Evolutionary conservation across 2,888 invertebrate species (phyloP).

Genomic region (Tetrapedia diversipes): DNA sequence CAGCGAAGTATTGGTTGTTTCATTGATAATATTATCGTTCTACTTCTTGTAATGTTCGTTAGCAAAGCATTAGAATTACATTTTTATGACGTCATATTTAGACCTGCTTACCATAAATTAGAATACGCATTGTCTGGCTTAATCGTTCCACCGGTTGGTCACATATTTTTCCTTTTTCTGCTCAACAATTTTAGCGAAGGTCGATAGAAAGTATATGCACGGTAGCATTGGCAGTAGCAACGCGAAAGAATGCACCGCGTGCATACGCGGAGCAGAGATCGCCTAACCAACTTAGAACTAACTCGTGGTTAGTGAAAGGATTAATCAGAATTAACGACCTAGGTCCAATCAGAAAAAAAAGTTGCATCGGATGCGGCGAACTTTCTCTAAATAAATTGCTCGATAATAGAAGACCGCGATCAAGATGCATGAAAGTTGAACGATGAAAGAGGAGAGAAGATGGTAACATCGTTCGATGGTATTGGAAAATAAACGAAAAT

Average conservation of each 20-base stretch:
- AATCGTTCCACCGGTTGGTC: neutral
- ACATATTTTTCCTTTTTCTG: neutral
- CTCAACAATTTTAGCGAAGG: neutral
- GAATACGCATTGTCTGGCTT: neutral
- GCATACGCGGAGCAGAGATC: slow-evolving; percentile 2
- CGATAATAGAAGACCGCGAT: no score
- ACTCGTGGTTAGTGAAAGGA: slow-evolving; percentile 50
- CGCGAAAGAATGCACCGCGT: neutral
- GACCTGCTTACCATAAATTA: neutral
- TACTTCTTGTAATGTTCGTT: no score
- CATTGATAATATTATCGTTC: no score
- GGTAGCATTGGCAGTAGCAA: neutral
- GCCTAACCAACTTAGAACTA: slow-evolving; percentile 5
- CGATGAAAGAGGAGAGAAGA: no score
- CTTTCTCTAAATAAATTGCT: slow-evolving; percentile 39
- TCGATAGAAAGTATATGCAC: slow-evolving; percentile 24
- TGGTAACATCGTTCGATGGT: no score
- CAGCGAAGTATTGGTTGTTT: no score
- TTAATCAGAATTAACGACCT: slow-evolving; percentile 40
- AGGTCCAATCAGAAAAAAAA: neutral
- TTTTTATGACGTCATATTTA: no score
- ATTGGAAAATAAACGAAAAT: no score
- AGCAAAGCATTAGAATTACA: no score
- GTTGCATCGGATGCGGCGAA: slow-evolving; percentile 9
- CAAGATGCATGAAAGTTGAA: no score